Evolutionary conservation across 2,113 vertebrate species (phyloP).

Genomic region (Lepidothrix coronata): DNA sequence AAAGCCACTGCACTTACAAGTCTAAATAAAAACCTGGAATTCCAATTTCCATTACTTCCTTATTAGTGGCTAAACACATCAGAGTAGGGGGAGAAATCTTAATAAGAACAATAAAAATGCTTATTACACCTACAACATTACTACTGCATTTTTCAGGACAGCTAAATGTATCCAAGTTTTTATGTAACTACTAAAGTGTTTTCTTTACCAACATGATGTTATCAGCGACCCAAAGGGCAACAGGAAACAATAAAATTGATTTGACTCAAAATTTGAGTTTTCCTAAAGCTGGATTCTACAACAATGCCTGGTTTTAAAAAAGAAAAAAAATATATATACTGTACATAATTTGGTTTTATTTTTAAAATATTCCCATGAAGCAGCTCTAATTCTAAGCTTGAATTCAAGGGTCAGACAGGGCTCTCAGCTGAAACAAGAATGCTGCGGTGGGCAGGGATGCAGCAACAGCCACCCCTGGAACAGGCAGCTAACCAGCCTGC

Average conservation of each 20-base stretch:
- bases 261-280: background rate
- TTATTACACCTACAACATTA: background rate
- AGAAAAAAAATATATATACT: background rate
- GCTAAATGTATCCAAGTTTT: background rate
- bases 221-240: conserved; percentile 24
- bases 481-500: background rate
- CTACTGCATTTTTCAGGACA: background rate
- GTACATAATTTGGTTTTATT: background rate
- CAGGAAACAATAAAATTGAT: conserved; percentile 32
- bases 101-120: background rate
- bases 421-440: background rate
- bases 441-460: background rate
- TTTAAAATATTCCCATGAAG: background rate
- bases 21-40: conserved; percentile 4
- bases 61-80: background rate
- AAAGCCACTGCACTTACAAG: background rate
- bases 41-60: background rate
- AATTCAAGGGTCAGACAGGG: background rate
- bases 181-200: background rate
- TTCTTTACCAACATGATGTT: background rate
- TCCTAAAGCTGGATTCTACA: background rate
- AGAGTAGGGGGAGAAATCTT: background rate
- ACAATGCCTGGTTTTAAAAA: background rate
- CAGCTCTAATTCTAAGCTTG: background rate
- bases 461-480: background rate